Base-by-base conservation (phyloP, 2,113 vertebrate genomes). In the Sceloporus tristichus region DNA sequence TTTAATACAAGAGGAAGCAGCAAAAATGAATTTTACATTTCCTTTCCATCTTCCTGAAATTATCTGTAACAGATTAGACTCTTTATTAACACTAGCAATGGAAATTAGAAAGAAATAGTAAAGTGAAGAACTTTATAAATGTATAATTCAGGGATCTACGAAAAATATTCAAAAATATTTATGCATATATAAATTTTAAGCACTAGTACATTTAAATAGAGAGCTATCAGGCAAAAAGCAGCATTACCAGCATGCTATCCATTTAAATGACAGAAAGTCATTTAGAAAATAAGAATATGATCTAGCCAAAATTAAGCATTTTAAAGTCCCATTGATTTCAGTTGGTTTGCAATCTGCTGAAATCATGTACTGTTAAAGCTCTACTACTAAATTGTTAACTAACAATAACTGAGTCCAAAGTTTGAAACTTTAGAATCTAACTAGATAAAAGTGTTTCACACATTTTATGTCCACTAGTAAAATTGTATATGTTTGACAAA, bases 11-110 rank as follows among this genome's bases (percentile, higher is more conserved):
- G 23, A 21, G 79, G 76, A 88, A 11, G 7, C 3, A 85, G 54
- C 53, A 65, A n/a, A 79, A 79, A 80, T 5, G 0, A 84, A 84
- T 82, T 89, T 79, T 56, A 76, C 1, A 14, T 88, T 89, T 89
- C 75, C 38, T 66, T 70, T 8, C 7, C 34, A 42, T 62, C 54
- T 73, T 85, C 48, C 13, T 85, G 40, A 92, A 90, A 90, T 88
- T 78, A 83, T 66, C 65, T 1, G 56, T 1, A 13, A 7, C 14
- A 80, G 6, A 89, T 81, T 75, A 65, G 70, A 75, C 23, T 89
- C 74, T 85, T 79, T 79, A 85, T 80, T 85, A 79, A 65, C 71
- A 82, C 66, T 83, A n/a, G 81, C 5, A 82, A 9, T 0, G 23
- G 16, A 90, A 83, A 40, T 16, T 14, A 85, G 18, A 87, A 71